Conservation (phyloP, 2,797 vertebrate genomes). For the Urophycis tenuis region DNA sequence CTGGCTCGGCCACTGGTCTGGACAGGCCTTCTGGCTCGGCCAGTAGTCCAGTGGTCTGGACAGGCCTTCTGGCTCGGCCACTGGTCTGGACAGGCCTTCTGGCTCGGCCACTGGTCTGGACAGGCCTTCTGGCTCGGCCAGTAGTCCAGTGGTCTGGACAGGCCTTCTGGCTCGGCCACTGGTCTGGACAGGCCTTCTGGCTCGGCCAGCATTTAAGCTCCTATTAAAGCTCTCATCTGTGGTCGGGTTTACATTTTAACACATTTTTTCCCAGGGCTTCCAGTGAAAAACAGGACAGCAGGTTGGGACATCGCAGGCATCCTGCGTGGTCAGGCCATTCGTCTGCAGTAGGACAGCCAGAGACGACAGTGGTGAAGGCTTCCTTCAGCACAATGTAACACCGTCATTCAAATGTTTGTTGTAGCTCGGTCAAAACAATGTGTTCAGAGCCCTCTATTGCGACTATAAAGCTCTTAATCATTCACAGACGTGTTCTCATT, state of each 20-base stretch:
- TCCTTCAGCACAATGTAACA: neutral
- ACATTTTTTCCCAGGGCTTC: constrained; percentile 42
- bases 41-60: too few species aligned
- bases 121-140: too few species aligned
- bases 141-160: constrained; percentile 51
- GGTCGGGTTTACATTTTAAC: constrained; percentile 52
- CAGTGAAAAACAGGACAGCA: neutral
- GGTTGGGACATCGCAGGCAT: neutral
- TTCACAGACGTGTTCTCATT: neutral
- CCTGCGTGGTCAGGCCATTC: neutral
- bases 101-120: too few species aligned
- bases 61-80: too few species aligned
- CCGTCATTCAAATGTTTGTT: neutral
- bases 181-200: constrained; percentile 53
- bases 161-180: constrained; percentile 48
- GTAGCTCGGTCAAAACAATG: neutral
- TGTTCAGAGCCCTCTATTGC: neutral
- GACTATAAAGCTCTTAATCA: neutral
- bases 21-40: too few species aligned
- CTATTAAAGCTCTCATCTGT: constrained; percentile 63
- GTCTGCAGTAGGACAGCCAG: neutral
- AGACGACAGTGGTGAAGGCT: neutral
- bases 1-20: too few species aligned
- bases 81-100: too few species aligned
- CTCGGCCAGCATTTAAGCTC: constrained; percentile 56